Evolutionary conservation across 2,888 invertebrate genomes (phyloP).

Genomic region (Brenthis hecate): DNA sequence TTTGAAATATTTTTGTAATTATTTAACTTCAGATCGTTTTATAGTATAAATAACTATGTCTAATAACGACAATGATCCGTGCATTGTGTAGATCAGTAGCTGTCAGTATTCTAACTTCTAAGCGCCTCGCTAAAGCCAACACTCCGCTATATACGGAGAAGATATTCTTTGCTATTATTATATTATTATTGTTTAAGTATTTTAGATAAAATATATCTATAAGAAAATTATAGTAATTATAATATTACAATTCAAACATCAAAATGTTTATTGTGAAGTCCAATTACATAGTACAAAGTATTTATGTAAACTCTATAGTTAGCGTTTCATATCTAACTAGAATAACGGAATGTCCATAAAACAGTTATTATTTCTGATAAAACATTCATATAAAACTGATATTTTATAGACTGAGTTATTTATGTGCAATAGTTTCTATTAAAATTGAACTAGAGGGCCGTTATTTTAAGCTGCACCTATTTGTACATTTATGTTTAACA

Average conservation of each 20-base stretch:
- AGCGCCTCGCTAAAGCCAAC: slow-evolving; percentile 28
- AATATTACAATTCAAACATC: slow-evolving; percentile 13
- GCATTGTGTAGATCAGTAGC: slow-evolving; percentile 37
- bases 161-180: not conserved
- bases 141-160: not conserved
- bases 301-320: slow-evolving; percentile 32
- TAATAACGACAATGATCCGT: slow-evolving; percentile 19
- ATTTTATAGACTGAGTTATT: not conserved
- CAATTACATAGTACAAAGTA: slow-evolving; percentile 30
- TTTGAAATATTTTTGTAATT: too few relatives aligned
- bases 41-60: slow-evolving; percentile 13
- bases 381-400: not conserved
- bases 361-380: slow-evolving; percentile 23
- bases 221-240: slow-evolving; percentile 20
- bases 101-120: slow-evolving; percentile 15
- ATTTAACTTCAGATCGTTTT: too few relatives aligned
- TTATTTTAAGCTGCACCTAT: too few relatives aligned
- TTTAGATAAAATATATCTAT: not conserved
- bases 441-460: too few relatives aligned
- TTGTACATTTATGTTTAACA: too few relatives aligned
- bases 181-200: not conserved
- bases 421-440: not conserved
- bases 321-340: slow-evolving; percentile 31
- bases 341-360: slow-evolving; percentile 28
- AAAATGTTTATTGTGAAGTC: slow-evolving; percentile 31